Evolutionary conservation across 1,140 invertebrate species (phyloP).

Genomic region (Chelonus insularis): DNA sequence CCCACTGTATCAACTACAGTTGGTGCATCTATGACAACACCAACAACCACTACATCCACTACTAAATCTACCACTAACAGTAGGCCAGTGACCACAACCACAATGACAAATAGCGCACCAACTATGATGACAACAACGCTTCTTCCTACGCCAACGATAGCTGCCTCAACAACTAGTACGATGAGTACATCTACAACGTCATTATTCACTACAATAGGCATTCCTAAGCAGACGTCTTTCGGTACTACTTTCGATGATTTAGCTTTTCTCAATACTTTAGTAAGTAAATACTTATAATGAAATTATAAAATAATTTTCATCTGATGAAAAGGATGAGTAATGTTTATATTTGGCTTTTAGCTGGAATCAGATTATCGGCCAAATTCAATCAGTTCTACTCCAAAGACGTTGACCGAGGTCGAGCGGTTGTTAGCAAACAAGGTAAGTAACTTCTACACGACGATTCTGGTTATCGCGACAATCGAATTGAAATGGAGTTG

Average conservation of each 20-base stretch:
- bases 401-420: constrained; percentile 53
- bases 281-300: too few relatives aligned
- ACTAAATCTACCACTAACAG: constrained; percentile 9
- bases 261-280: constrained; percentile 55
- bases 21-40: constrained; percentile 15
- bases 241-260: constrained; percentile 53
- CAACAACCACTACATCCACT: constrained; percentile 19
- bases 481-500: constrained; percentile 10
- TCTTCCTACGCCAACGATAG: constrained; percentile 17
- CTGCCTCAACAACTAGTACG: constrained; percentile 18
- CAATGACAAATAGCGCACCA: constrained; percentile 24
- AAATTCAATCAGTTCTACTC: constrained; percentile 35
- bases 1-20: constrained; percentile 21
- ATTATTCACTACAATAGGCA: constrained; percentile 25
- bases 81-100: constrained; percentile 9
- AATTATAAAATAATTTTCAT: too few relatives aligned
- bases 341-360: constrained; percentile 35
- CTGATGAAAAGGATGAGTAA: background rate
- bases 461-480: constrained; percentile 2
- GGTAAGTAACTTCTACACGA: constrained; percentile 35
- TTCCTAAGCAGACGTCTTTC: constrained; percentile 45
- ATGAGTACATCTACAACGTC: constrained; percentile 13
- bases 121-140: constrained; percentile 20
- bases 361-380: constrained; percentile 39
- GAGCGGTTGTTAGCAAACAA: constrained; percentile 54